Base-by-base conservation (phyloP, 2,888 invertebrate species). In the Drosophila leonis region DNA sequence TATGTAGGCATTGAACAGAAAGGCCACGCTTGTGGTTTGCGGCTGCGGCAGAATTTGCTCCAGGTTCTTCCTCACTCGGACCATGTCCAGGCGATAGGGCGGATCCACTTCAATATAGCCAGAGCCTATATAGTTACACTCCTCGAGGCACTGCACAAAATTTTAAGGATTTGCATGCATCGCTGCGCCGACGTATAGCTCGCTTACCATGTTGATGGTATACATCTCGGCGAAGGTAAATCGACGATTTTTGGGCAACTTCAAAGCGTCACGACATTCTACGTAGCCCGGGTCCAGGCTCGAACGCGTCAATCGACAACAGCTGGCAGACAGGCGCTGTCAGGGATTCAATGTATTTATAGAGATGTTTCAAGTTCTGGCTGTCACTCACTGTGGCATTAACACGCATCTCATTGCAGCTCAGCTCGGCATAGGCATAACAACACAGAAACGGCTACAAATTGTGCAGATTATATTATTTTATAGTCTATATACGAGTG, bases 31-130 rank as follows among this genome's bases (percentile, higher is more conserved):
- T 27, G 57, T 33, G 3, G 42, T 7, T 13, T 75, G 60, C 1
- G 88, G 88, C 12, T 75, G 48, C 0, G 88, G 85, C 67, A 84
- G 48, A 13, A 60, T 57, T 1, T 0, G 48, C 3, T 59, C 9
- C 46, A 89, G 20, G 52, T 83, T 88, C 4, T 35, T 29, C 18
- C 18, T 35, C 6, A 88, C 62, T 13, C 68, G 69, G 24, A 12
- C 39, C 56, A 80, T 48, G 62, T 89, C 88, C 61, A 88, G 35
- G 0, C 54, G 62, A 57, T 52, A 82, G 2, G 89, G 88, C 1
- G 88, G 85, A 63, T 83, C 83, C 9, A 68, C 63, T 3, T 81
- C 82, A 2, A 67, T 80, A 42, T 89, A 88, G 9, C 88, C 89
- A 6, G 72, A 76, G 56, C 64, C 57, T 3, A 89, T 64, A 42